Conservation (phyloP, 2,888 invertebrate genomes). For the Antheraea yamamai region DNA sequence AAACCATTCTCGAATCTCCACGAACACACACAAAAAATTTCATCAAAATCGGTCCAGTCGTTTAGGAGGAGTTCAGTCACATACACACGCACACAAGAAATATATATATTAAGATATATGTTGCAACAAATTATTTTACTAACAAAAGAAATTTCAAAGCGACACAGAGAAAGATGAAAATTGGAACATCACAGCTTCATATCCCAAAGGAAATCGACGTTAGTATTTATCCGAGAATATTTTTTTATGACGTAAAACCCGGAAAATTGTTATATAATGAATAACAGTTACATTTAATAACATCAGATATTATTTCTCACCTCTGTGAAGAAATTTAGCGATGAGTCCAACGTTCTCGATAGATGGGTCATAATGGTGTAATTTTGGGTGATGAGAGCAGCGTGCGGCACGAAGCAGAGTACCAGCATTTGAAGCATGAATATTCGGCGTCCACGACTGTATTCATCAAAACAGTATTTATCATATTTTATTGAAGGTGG, state of each 20-base stretch:
- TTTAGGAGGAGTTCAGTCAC: too few relatives aligned
- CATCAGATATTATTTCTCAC: background rate
- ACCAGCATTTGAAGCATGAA: constrained; percentile 79
- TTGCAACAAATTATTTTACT: background rate
- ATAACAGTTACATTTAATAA: background rate
- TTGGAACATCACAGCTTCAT: background rate
- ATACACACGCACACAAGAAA: too few relatives aligned
- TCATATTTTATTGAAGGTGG: background rate
- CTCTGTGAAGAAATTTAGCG: constrained; percentile 6
- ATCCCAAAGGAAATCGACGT: constrained; percentile 7
- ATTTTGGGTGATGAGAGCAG: constrained; percentile 79
- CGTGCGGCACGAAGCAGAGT: constrained; percentile 81
- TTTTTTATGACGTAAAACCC: background rate
- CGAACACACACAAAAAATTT: too few relatives aligned
- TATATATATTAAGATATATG: too few relatives aligned
- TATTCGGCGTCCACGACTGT: constrained; percentile 69
- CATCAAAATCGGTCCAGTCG: too few relatives aligned
- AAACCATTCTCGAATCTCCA: too few relatives aligned
- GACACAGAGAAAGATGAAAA: background rate
- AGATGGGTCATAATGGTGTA: constrained; percentile 78
- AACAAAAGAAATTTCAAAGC: background rate
- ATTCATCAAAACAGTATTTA: background rate
- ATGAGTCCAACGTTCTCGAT: constrained; percentile 69
- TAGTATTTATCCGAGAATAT: background rate
- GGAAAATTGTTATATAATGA: background rate